Evolutionary conservation across 2,888 invertebrate species (phyloP).

Genomic region (Diploptera punctata): DNA sequence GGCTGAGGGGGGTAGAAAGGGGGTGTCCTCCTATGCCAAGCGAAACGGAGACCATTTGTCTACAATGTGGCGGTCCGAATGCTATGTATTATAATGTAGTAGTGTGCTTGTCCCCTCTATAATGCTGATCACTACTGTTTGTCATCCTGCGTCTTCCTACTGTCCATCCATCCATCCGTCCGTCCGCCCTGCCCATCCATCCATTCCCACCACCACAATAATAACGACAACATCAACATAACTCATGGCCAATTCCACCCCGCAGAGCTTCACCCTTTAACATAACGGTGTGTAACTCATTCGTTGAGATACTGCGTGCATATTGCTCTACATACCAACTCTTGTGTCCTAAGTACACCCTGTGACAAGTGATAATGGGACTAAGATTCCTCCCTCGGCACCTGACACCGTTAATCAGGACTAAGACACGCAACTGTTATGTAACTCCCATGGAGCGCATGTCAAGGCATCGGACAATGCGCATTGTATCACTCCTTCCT

Average conservation of each 20-base stretch:
- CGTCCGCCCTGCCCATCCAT: conserved; percentile 1
- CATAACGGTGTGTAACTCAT: conserved; percentile 26
- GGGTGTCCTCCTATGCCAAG: conserved; percentile 10
- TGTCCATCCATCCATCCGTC: conserved; percentile 25
- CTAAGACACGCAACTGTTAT: too few relatives aligned
- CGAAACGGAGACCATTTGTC: conserved; percentile 28
- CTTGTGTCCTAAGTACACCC: not conserved
- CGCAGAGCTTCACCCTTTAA: conserved; percentile 6
- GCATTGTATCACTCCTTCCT: too few relatives aligned
- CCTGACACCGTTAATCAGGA: too few relatives aligned
- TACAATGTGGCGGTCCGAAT: conserved; percentile 21
- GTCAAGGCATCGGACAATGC: too few relatives aligned
- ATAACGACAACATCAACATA: conserved; percentile 35
- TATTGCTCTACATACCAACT: conserved; percentile 23
- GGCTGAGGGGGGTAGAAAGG: too few relatives aligned
- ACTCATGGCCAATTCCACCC: conserved; percentile 38
- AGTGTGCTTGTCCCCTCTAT: conserved; percentile 34
- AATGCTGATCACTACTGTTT: conserved; percentile 41
- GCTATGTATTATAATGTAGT: conserved; percentile 27
- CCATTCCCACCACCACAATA: conserved; percentile 25
- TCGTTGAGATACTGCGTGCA: conserved; percentile 19
- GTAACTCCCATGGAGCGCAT: too few relatives aligned
- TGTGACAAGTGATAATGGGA: not conserved
- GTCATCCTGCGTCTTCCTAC: conserved; percentile 36
- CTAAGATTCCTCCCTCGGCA: too few relatives aligned